Conservation (phyloP, 1,140 invertebrate species). For the Eumaeus atala region DNA sequence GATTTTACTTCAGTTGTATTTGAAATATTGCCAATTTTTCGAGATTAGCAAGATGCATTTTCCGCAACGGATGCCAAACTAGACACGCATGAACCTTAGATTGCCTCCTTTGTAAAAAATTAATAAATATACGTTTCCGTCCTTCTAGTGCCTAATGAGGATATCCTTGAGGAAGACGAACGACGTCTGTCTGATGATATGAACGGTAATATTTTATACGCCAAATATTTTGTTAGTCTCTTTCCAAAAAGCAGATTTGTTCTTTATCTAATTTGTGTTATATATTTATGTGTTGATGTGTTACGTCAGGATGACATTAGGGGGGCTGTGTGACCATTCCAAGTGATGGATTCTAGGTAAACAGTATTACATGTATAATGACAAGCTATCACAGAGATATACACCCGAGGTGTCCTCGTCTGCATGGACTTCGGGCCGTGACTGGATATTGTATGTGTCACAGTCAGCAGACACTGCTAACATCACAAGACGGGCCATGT, state of each 20-base stretch:
- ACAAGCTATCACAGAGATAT: no score
- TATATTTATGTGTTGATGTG: background rate
- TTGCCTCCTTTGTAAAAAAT: conserved; percentile 12
- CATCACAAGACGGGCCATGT: no score
- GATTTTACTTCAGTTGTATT: conserved; percentile 16
- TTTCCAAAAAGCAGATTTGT: background rate
- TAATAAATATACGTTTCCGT: conserved; percentile 23
- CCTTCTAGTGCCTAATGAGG: conserved; percentile 69
- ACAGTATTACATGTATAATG: no score
- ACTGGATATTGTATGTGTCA: no score
- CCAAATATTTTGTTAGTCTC: background rate
- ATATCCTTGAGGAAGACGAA: conserved; percentile 72
- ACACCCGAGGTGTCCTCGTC: no score
- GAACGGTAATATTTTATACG: conserved; percentile 43
- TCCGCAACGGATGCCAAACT: conserved; percentile 21
- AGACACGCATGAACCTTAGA: conserved; percentile 23
- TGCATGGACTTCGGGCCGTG: no score
- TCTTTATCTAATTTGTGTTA: conserved; percentile 6
- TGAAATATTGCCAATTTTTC: conserved; percentile 32
- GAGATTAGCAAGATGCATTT: conserved; percentile 26
- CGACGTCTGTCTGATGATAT: conserved; percentile 59
- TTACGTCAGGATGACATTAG: no score
- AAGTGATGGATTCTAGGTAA: no score
- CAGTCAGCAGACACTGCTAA: no score
- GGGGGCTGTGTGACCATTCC: no score